Conservation (phyloP, 1,140 invertebrate species). For the Leptinotarsa defecta region DNA sequence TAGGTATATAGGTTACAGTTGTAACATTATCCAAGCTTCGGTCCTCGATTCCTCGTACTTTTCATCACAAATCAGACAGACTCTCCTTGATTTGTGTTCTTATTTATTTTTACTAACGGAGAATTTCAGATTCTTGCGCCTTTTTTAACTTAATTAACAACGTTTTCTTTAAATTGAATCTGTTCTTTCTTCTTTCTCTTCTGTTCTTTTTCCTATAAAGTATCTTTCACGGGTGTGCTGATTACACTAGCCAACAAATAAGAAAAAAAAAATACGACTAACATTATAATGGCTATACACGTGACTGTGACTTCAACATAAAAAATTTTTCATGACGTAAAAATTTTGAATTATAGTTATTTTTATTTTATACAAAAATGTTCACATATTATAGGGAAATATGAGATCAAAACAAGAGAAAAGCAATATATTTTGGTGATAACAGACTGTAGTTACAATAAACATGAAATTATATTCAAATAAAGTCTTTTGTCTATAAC, state of each 20-base stretch:
- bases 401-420: too few species aligned
- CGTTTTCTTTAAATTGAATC: not conserved
- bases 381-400: too few species aligned
- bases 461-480: too few species aligned
- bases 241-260: not conserved
- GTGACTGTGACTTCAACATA: too few species aligned
- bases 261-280: too few species aligned
- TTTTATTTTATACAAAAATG: too few species aligned
- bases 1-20: not conserved
- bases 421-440: too few species aligned
- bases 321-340: too few species aligned
- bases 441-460: too few species aligned
- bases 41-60: not conserved
- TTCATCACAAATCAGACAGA: not conserved
- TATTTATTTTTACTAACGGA: not conserved
- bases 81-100: not conserved
- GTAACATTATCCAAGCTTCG: not conserved
- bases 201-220: not conserved
- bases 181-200: not conserved
- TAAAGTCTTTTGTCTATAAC: too few species aligned
- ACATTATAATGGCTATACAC: too few species aligned
- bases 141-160: not conserved
- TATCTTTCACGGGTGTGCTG: slow-evolving; percentile 24
- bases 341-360: too few species aligned
- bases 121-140: not conserved